Evolutionary conservation across 1,140 invertebrate genomes (phyloP).

Genomic region (Myzus persicae): DNA sequence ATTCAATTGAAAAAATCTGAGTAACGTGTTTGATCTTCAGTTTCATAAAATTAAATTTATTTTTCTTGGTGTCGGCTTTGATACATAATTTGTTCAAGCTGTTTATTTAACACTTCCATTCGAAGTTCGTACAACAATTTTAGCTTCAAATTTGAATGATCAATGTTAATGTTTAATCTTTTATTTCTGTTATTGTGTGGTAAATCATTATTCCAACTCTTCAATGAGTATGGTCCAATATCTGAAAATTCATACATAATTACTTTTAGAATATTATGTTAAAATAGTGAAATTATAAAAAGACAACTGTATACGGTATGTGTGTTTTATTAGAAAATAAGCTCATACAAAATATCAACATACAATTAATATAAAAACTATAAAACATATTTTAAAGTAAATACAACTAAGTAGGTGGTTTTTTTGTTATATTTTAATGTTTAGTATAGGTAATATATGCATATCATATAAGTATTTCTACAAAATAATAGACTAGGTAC

Average conservation of each 20-base stretch:
- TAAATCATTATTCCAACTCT: not conserved
- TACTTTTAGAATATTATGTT: not conserved
- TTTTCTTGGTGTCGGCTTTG: not conserved
- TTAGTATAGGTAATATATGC: not conserved
- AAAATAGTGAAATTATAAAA: not conserved
- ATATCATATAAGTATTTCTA: not conserved
- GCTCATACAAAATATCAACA: not conserved
- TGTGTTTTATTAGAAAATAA: not conserved
- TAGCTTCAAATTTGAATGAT: not conserved
- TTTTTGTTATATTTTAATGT: not conserved
- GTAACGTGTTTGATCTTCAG: not conserved
- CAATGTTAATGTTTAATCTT: too few species aligned
- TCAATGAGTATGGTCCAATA: not conserved
- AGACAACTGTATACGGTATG: not conserved
- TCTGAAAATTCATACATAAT: not conserved
- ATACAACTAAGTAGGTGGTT: not conserved
- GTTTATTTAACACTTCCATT: constrained; percentile 1
- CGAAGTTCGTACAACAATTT: constrained; percentile 11
- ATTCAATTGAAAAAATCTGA: not conserved
- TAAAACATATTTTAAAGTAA: not conserved
- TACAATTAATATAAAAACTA: not conserved
- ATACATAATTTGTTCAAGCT: not conserved
- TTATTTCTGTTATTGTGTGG: not conserved
- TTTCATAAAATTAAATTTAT: not conserved
- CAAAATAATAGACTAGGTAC: too few species aligned